Percentiles rank a stretch among this genome's conserved stretches.
Conservation (phyloP, 2,797 vertebrate species). For the Mus spretus region DNA sequence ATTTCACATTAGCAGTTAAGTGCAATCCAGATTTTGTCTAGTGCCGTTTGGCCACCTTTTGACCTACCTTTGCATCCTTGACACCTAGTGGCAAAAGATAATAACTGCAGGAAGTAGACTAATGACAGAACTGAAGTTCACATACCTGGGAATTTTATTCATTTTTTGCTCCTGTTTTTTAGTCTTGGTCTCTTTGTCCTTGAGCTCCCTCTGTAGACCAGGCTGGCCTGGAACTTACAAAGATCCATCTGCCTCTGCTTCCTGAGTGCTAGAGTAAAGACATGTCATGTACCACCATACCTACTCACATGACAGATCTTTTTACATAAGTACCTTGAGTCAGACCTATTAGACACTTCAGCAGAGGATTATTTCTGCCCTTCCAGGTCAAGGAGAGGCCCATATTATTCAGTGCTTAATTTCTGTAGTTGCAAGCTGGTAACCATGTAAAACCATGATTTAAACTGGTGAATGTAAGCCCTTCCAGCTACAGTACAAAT, state of each 20-base stretch:
- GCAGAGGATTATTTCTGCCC: background rate
- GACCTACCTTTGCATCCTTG: slow-evolving; percentile 4
- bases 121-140: slow-evolving; percentile 13
- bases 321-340: background rate
- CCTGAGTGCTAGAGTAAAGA: background rate
- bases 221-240: background rate
- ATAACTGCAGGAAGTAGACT: background rate
- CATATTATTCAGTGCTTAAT: background rate
- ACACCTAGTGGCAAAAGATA: slow-evolving; percentile 64
- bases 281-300: background rate
- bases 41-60: background rate
- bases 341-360: slow-evolving; percentile 6
- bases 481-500: background rate
- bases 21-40: background rate
- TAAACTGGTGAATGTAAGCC: background rate
- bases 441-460: background rate
- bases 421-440: background rate
- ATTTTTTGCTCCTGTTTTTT: background rate
- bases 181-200: background rate
- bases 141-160: background rate
- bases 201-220: background rate
- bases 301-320: too few relatives aligned
- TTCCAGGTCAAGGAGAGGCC: slow-evolving; percentile 24
- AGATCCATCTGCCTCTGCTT: background rate
- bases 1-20: background rate